These are phyloP conservation scores for Diaperis boleti DNA, from an alignment of 2,888 invertebrate genomes.

Conservation along the genomic window DNA sequence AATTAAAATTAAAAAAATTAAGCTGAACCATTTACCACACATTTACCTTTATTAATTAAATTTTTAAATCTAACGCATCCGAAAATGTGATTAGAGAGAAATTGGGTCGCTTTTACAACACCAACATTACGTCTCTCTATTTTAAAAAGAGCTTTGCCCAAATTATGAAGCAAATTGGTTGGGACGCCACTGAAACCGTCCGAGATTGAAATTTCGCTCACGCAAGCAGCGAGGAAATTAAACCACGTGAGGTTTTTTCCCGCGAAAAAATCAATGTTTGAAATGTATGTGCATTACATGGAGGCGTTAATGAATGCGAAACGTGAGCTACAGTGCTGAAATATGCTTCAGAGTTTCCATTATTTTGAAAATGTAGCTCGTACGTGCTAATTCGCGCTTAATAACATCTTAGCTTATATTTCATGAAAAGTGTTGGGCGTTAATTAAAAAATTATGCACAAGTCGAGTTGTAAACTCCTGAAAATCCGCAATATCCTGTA, in stretches of 20 bases:
- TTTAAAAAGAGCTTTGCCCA: no score
- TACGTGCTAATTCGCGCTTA: slow-evolving; percentile 13
- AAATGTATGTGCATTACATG: slow-evolving; percentile 22
- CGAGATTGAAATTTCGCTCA: slow-evolving; percentile 26
- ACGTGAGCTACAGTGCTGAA: slow-evolving; percentile 19
- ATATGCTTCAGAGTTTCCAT: background rate
- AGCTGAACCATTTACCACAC: no score
- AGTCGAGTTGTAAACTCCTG: slow-evolving; percentile 8
- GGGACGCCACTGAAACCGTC: slow-evolving; percentile 1
- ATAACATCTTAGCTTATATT: slow-evolving; percentile 5
- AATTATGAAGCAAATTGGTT: no score
- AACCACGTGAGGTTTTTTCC: slow-evolving; percentile 10
- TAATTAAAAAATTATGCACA: slow-evolving; percentile 37
- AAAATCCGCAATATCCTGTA: slow-evolving; percentile 15
- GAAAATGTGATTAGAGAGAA: no score
- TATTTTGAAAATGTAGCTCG: slow-evolving; percentile 26
- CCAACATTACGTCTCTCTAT: no score
- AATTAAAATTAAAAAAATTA: no score
- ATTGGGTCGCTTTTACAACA: no score
- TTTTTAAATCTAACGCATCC: no score
- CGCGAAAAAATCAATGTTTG: slow-evolving; percentile 22
- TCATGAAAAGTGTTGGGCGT: slow-evolving; percentile 11
- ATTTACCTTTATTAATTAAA: no score
- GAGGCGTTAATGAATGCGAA: slow-evolving; percentile 25
- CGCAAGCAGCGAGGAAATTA: slow-evolving; percentile 28